These are phyloP conservation scores for Eudemis profundana DNA, from an alignment of 2,888 invertebrate species.

Conservation along the genomic window DNA sequence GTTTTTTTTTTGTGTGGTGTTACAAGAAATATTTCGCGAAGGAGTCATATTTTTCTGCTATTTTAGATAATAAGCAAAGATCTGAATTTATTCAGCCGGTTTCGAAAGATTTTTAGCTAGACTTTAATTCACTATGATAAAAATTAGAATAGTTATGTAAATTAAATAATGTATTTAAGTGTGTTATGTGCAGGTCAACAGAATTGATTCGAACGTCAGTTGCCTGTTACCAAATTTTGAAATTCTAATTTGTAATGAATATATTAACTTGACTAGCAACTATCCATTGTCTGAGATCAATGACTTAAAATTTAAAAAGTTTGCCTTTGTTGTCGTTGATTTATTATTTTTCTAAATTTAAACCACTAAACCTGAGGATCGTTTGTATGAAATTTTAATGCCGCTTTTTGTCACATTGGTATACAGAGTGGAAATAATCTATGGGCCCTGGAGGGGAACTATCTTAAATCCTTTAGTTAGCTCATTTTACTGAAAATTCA, in stretches of 20 bases:
- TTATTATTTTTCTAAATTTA: neutral
- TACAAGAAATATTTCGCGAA: neutral
- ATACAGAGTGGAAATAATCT: too few species aligned
- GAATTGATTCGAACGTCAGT: constrained; percentile 13
- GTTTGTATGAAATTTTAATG: too few species aligned
- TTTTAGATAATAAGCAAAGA: neutral
- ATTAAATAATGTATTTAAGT: constrained; percentile 45
- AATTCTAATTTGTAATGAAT: constrained; percentile 32
- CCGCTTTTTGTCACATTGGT: too few species aligned
- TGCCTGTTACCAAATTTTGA: constrained; percentile 24
- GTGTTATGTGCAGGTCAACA: constrained; percentile 31
- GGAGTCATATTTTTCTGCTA: neutral
- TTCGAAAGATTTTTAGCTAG: neutral
- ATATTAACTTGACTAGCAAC: constrained; percentile 32
- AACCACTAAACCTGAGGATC: neutral
- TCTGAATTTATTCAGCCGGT: neutral
- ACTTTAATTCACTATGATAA: constrained; percentile 10
- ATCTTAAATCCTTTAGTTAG: too few species aligned
- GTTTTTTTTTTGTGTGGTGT: neutral
- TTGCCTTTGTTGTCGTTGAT: constrained; percentile 6
- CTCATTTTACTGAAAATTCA: too few species aligned
- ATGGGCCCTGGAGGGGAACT: too few species aligned
- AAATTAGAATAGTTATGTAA: constrained; percentile 6
- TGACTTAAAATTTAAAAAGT: constrained; percentile 18
- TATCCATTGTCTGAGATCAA: constrained; percentile 25